These are phyloP conservation scores for Scrobipalpa costella DNA, from an alignment of 2,888 invertebrate genomes.

Conservation along the genomic window DNA sequence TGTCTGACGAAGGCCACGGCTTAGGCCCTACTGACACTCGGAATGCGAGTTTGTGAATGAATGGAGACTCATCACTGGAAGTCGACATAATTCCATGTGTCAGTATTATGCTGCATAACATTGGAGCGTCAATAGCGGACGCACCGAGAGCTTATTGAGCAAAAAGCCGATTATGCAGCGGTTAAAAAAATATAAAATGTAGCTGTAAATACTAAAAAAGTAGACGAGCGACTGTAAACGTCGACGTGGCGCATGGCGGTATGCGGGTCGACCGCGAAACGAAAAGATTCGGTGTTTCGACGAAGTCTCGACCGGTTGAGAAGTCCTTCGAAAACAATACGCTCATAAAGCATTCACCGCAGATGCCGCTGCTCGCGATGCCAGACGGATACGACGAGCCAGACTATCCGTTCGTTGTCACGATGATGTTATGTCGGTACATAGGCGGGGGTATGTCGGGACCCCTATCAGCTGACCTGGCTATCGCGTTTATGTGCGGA, in stretches of 20 bases:
- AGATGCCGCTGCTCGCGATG: conserved; percentile 55
- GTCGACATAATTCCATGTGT: conserved; percentile 61
- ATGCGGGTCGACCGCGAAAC: conserved; percentile 77
- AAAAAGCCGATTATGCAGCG: conserved; percentile 10
- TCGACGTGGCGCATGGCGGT: conserved; percentile 47
- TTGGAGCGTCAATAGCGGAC: conserved; percentile 45
- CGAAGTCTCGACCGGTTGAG: conserved; percentile 52
- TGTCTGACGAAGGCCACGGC: conserved; percentile 46
- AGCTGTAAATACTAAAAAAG: conserved; percentile 45
- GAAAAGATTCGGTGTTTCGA: conserved; percentile 59
- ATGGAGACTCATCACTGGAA: conserved; percentile 76
- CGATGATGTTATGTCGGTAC: conserved; percentile 17
- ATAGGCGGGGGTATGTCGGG: conserved; percentile 12
- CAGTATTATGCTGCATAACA: conserved; percentile 50
- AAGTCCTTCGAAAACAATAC: conserved; percentile 68
- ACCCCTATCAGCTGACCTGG: conserved; percentile 29
- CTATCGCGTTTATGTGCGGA: conserved; percentile 34
- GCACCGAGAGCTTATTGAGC: conserved; percentile 3
- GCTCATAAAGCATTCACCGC: conserved; percentile 74
- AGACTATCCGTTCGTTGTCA: conserved; percentile 35
- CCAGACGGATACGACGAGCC: conserved; percentile 41
- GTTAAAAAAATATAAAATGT: conserved; percentile 27
- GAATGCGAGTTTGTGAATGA: conserved; percentile 72
- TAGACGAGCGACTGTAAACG: conserved; percentile 50
- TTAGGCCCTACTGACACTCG: conserved; percentile 60